Conservation (phyloP, 2,888 invertebrate species). For the Macaria notata region DNA sequence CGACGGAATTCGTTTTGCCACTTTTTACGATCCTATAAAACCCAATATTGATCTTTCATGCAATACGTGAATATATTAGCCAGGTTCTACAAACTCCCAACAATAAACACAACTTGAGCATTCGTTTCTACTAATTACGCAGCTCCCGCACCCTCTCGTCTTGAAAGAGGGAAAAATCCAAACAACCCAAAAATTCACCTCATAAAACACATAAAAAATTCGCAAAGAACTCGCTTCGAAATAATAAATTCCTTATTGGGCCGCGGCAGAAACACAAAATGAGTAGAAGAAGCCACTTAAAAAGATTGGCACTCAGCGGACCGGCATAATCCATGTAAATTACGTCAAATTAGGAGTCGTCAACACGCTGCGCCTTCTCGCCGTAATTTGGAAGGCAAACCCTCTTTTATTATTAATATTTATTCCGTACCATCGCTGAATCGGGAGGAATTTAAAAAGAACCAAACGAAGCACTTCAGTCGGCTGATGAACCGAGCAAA, state of each 20-base stretch:
- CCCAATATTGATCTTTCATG: constrained; percentile 23
- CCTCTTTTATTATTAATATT: constrained; percentile 82
- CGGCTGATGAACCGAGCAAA: constrained; percentile 70
- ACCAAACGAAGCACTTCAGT: constrained; percentile 59
- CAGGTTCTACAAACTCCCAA: not conserved
- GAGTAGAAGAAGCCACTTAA: constrained; percentile 80
- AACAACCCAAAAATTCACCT: constrained; percentile 43
- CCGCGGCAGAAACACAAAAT: constrained; percentile 72
- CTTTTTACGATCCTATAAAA: constrained; percentile 25
- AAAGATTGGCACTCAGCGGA: constrained; percentile 82
- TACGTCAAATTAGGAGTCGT: constrained; percentile 81
- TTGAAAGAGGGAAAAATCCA: constrained; percentile 33
- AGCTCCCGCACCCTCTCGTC: constrained; percentile 20
- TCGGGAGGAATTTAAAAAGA: constrained; percentile 51
- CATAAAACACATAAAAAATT: constrained; percentile 53
- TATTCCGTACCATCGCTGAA: constrained; percentile 69
- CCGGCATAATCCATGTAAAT: constrained; percentile 82
- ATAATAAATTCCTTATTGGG: constrained; percentile 74
- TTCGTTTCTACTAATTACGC: constrained; percentile 30
- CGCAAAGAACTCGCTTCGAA: constrained; percentile 56
- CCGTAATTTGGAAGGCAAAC: constrained; percentile 77
- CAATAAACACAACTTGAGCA: not conserved
- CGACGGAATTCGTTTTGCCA: constrained; percentile 15
- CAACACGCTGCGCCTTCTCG: constrained; percentile 72
- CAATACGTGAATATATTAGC: constrained; percentile 4